These are phyloP conservation scores for Charaxes varanes DNA, from an alignment of 1,140 invertebrate species.

Conservation along the genomic window DNA sequence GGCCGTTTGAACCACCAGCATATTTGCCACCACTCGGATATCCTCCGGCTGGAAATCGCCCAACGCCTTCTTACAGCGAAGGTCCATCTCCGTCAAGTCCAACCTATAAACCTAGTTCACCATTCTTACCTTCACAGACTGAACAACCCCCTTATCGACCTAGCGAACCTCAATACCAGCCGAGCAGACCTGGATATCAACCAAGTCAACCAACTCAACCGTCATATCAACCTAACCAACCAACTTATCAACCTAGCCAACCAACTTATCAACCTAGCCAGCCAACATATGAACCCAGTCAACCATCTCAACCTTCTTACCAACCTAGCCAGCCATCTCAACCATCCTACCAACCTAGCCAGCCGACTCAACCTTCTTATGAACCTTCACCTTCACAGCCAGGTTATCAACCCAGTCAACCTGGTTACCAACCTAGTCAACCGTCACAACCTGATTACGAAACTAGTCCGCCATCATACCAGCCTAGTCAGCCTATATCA, in stretches of 20 bases:
- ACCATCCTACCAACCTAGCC: slow-evolving; percentile 27
- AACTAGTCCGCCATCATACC: slow-evolving; percentile 29
- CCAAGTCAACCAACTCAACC: slow-evolving; percentile 27
- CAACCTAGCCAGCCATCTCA: slow-evolving; percentile 39
- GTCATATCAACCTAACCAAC: slow-evolving; percentile 37
- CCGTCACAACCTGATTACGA: slow-evolving; percentile 27
- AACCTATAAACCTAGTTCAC: slow-evolving; percentile 33
- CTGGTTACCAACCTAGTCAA: slow-evolving; percentile 36
- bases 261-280: slow-evolving; percentile 32
- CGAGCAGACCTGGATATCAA: slow-evolving; percentile 35
- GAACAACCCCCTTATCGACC: slow-evolving; percentile 41
- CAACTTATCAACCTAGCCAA: slow-evolving; percentile 34
- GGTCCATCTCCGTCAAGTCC: slow-evolving; percentile 46
- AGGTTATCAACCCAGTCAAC: slow-evolving; percentile 34
- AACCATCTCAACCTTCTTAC: slow-evolving; percentile 22
- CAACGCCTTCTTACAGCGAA: slow-evolving; percentile 59
- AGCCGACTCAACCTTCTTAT: slow-evolving; percentile 47
- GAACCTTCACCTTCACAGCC: slow-evolving; percentile 36
- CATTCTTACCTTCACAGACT: slow-evolving; percentile 34
- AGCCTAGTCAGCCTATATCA: slow-evolving; percentile 22
- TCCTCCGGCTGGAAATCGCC: slow-evolving; percentile 58
- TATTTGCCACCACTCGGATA: slow-evolving; percentile 66
- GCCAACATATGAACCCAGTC: slow-evolving; percentile 37
- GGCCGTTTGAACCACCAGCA: slow-evolving; percentile 77
- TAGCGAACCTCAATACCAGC: slow-evolving; percentile 42